Conservation (phyloP, 2,113 vertebrate species). For the human region DNA sequence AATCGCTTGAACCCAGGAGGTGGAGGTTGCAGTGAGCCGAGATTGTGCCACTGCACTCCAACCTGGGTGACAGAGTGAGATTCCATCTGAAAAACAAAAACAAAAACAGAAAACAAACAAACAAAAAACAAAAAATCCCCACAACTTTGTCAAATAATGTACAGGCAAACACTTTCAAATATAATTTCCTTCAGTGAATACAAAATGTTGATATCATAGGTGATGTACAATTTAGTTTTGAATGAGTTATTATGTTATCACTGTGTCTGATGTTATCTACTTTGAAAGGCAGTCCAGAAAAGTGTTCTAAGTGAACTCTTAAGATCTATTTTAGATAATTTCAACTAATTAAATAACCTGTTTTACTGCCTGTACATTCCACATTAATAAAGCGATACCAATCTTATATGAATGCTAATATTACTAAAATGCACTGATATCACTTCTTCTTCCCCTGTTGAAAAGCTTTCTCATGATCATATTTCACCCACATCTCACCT, state of each 20-base stretch:
- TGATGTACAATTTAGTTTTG: slow-evolving; percentile 23
- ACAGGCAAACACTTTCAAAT: slow-evolving; percentile 33
- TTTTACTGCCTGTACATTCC: slow-evolving; percentile 8
- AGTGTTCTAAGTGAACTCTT: slow-evolving; percentile 32
- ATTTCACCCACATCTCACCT: neutral
- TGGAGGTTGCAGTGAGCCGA: too few species aligned
- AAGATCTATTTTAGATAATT: slow-evolving; percentile 44
- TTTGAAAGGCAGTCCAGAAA: slow-evolving; percentile 13
- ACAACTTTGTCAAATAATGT: neutral
- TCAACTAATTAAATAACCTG: slow-evolving; percentile 3
- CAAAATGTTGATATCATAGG: neutral
- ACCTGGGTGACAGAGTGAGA: too few species aligned
- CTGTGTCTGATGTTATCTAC: neutral
- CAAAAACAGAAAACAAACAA: too few species aligned
- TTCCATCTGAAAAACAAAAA: too few species aligned
- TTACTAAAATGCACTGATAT: slow-evolving; percentile 13
- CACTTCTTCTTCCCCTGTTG: neutral
- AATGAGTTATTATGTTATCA: slow-evolving; percentile 30
- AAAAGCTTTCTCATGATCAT: slow-evolving; percentile 39
- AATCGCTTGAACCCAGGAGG: too few species aligned
- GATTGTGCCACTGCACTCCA: too few species aligned
- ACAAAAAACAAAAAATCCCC: neutral
- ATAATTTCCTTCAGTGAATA: neutral
- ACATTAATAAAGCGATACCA: neutral
- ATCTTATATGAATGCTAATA: slow-evolving; percentile 31